A percentile compares a stretch with the other conserved stretches of the same genome.
These are phyloP conservation scores for Cyclopterus lumpus DNA, from an alignment of 2,797 vertebrate genomes.

Conservation along the genomic window DNA sequence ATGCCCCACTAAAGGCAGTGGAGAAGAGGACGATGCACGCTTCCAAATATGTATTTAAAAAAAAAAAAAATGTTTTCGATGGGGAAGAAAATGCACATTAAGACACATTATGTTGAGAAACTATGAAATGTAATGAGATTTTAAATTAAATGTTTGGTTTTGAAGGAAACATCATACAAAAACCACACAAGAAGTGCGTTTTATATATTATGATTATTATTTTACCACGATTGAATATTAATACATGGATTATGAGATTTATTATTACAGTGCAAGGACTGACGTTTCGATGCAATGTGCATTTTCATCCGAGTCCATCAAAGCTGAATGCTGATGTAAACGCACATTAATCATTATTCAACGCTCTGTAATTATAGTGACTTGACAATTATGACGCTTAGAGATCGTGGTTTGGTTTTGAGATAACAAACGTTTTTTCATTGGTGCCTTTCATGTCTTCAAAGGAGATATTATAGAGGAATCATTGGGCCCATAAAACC, in stretches of 20 bases:
- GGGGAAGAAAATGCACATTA: too few species aligned
- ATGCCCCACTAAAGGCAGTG: not conserved
- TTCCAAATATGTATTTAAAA: not conserved
- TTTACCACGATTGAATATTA: not conserved
- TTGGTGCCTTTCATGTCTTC: not conserved
- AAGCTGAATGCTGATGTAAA: not conserved
- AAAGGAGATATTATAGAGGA: not conserved
- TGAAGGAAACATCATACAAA: not conserved
- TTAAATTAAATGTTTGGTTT: too few species aligned
- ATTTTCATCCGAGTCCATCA: not conserved
- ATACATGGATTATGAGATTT: not conserved
- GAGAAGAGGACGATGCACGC: not conserved
- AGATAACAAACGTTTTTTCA: not conserved
- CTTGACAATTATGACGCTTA: not conserved
- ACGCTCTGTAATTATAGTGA: not conserved
- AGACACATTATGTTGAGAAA: not conserved
- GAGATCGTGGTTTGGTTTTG: not conserved
- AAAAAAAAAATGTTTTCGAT: not conserved
- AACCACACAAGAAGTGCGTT: not conserved
- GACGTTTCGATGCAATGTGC: not conserved
- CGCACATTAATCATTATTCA: not conserved
- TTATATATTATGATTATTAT: not conserved
- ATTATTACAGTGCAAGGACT: not conserved
- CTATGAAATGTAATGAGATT: not conserved
- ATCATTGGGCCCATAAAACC: not conserved